Evolutionary conservation across 2,888 invertebrate species (phyloP).

Genomic region (Aspidapion aeneum): DNA sequence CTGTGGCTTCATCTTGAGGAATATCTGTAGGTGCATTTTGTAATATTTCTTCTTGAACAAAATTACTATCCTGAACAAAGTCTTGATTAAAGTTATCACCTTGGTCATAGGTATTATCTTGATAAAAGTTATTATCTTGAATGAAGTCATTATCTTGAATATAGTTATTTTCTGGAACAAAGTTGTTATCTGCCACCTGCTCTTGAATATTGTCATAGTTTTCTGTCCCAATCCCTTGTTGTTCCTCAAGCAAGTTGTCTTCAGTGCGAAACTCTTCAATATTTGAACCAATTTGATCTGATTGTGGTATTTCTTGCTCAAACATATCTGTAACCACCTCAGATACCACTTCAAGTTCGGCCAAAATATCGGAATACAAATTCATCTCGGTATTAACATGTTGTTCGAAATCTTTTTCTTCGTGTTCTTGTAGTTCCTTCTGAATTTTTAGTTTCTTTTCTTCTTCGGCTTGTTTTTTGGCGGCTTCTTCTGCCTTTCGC

Average conservation of each 20-base stretch:
- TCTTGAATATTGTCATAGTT: not conserved
- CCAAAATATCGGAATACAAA: slow-evolving; percentile 55
- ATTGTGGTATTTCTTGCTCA: no score
- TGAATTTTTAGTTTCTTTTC: slow-evolving; percentile 29
- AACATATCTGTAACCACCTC: slow-evolving; percentile 57
- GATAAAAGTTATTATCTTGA: no score
- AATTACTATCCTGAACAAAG: no score
- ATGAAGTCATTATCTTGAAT: no score
- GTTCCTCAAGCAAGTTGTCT: slow-evolving; percentile 16
- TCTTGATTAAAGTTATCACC: no score
- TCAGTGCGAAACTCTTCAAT: slow-evolving; percentile 13
- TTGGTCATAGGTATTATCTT: no score
- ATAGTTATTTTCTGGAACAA: no score
- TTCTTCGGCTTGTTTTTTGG: slow-evolving; percentile 43
- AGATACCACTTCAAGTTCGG: slow-evolving; percentile 47
- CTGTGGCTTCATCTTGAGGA: slow-evolving; percentile 20
- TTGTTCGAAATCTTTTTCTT: slow-evolving; percentile 45
- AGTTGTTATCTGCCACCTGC: not conserved
- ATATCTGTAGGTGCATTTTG: slow-evolving; percentile 1
- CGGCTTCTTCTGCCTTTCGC: slow-evolving; percentile 53
- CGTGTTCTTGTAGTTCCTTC: slow-evolving; percentile 54
- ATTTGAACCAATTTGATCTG: not conserved
- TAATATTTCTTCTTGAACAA: not conserved
- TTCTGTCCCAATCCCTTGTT: slow-evolving; percentile 1
- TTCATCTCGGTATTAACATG: slow-evolving; percentile 32